Conservation (phyloP, 2,888 invertebrate species). For the Ligdia adustata region DNA sequence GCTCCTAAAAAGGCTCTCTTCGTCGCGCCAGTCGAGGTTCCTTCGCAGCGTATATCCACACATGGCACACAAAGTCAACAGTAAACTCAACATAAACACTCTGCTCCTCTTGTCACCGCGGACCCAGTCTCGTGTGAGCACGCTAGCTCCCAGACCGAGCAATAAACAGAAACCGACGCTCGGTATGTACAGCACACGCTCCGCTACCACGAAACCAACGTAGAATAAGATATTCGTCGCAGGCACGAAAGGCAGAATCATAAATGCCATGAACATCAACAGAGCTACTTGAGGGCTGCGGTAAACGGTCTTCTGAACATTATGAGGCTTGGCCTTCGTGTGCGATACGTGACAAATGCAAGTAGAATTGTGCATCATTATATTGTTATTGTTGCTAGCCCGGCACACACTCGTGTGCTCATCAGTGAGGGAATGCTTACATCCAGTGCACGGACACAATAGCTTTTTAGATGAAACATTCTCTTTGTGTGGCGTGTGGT, state of each 20-base stretch:
- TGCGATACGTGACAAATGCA: slow-evolving; percentile 69
- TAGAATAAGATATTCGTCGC: slow-evolving; percentile 98
- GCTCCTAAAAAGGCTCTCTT: slow-evolving; percentile 96
- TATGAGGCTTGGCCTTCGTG: slow-evolving; percentile 57
- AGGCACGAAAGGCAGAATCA: slow-evolving; percentile 96
- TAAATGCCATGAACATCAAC: slow-evolving; percentile 88
- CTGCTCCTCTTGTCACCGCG: slow-evolving; percentile 68
- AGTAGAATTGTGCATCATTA: slow-evolving; percentile 79
- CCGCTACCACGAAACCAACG: slow-evolving; percentile 99
- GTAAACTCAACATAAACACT: slow-evolving; percentile 73
- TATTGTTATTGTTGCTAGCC: slow-evolving; percentile 89
- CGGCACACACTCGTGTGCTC: slow-evolving; percentile 88
- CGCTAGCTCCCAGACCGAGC: slow-evolving; percentile 88
- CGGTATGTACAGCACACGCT: slow-evolving; percentile 97
- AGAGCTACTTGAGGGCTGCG: slow-evolving; percentile 72
- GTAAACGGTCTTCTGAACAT: slow-evolving; percentile 59
- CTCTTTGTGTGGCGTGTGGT: slow-evolving; percentile 68
- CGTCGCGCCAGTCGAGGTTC: slow-evolving; percentile 96
- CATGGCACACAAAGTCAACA: slow-evolving; percentile 86
- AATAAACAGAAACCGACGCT: slow-evolving; percentile 97
- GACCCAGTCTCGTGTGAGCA: slow-evolving; percentile 72
- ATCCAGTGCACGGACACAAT: slow-evolving; percentile 86
- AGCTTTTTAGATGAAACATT: slow-evolving; percentile 66
- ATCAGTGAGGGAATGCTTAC: slow-evolving; percentile 86
- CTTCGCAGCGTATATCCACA: slow-evolving; percentile 91